phyloP scores from a whole-genome alignment of 2,888 invertebrate genomes.

The Nasonovia ribisnigri region DNA sequence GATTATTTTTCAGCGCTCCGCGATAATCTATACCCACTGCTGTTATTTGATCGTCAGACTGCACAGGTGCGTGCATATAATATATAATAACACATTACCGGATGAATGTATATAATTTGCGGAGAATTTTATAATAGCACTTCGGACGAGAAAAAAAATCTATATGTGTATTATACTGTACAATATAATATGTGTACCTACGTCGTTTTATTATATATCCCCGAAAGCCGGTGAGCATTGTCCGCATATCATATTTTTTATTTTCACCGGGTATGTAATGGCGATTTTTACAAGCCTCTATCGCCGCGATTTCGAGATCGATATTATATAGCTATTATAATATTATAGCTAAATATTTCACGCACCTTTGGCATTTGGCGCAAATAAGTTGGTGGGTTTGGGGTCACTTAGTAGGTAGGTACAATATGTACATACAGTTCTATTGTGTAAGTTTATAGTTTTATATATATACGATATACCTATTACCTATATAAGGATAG shows the following conservation, averaged over 20 bases:
- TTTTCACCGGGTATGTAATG: neutral
- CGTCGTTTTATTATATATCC: neutral
- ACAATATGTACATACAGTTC: neutral
- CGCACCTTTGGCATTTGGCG: too few relatives aligned
- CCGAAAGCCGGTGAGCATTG: neutral
- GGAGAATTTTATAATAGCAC: conserved; percentile 46
- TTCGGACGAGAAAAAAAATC: neutral
- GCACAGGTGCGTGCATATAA: neutral
- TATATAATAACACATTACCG: conserved; percentile 11
- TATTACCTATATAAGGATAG: neutral
- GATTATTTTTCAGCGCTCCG: neutral
- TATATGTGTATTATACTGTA: neutral
- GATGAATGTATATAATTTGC: conserved; percentile 48
- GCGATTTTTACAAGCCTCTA: conserved; percentile 23
- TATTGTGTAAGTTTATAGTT: neutral
- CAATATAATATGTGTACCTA: neutral
- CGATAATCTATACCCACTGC: conserved; percentile 3
- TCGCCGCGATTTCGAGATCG: neutral
- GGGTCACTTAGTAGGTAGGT: too few relatives aligned
- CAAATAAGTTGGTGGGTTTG: too few relatives aligned
- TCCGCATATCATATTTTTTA: neutral
- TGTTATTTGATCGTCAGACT: conserved; percentile 33
- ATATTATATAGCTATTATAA: too few relatives aligned
- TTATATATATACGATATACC: too few relatives aligned
- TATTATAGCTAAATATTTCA: too few relatives aligned